Evolutionary conservation across 2,113 vertebrate species (phyloP), one percentile per base, ranked within the genome.

Genomic region (Capreolus pygargus): DNA sequence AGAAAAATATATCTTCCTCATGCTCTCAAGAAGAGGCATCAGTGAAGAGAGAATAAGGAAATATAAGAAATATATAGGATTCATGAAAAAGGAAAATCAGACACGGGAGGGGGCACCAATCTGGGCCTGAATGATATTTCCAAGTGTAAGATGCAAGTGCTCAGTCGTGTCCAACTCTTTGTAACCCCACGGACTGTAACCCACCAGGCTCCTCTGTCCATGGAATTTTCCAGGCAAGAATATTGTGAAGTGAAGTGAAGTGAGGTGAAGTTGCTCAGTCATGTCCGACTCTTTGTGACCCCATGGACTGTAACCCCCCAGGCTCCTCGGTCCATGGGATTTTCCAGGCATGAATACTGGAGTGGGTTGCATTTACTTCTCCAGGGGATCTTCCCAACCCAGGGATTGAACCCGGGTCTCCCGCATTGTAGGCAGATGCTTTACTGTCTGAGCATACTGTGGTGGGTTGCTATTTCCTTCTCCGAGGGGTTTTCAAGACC

Each of bases 41-140:
- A 7, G 14, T 76, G 58, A 92, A 70, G 50, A 84, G 33, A 91
- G 15, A 84, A 67, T 3, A 0, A 76, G 45, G 39, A 85, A 47
- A 47, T 17, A 52, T 1, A 74, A 27, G 39, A 58, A 15, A 50
- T 11, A 70, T 25, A 7, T 15, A 82, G 57, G 54, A 81, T 39
- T 92, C 33, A 7, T 3, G 14, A 47, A 15, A 28, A 83, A 97
- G 43, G 28, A 78, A 67, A 70, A 61, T 52, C 25, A 52, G 45
- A 54, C 3, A 57, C 30, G 4, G 3, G 16, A 11, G 47, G 79
- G 57, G 13, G 5, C 15, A 30, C 16, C 0, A 0, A 11, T 16
- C 5, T 21, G 60, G 86, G 2, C 3, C 36, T 4, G 3, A 64
- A 21, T 33, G 67, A 21, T 15, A 43, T 91, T 94, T 85, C 67